phyloP scores from a whole-genome alignment of 2,888 invertebrate genomes.

The Polietes domitor region DNA sequence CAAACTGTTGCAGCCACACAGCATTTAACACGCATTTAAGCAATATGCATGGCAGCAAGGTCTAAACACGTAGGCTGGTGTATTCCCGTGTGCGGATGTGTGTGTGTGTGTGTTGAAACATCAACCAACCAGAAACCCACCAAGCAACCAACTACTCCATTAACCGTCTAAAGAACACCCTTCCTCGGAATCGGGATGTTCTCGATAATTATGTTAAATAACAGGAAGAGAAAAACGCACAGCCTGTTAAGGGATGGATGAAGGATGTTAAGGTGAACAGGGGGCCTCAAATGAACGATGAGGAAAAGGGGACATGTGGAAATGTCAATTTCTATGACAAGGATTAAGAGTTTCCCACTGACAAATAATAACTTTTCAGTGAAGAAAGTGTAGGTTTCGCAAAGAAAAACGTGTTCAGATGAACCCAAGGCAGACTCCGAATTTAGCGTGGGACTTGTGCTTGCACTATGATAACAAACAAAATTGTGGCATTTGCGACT shows the following conservation, averaged over 20 bases:
- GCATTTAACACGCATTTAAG: conserved; percentile 64
- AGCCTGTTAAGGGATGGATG: background rate
- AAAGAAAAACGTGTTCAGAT: too few relatives aligned
- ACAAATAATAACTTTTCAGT: too few relatives aligned
- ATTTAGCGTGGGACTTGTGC: too few relatives aligned
- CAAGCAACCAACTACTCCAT: conserved; percentile 5
- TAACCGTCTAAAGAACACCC: conserved; percentile 14
- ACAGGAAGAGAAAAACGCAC: background rate
- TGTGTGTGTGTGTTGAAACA: background rate
- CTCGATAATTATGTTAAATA: conserved; percentile 28
- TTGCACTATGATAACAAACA: too few relatives aligned
- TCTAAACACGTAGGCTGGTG: background rate
- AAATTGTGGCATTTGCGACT: too few relatives aligned
- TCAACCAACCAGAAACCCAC: background rate
- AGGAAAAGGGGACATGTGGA: too few relatives aligned
- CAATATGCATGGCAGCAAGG: conserved; percentile 1
- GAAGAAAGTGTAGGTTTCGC: too few relatives aligned
- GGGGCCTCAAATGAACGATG: background rate
- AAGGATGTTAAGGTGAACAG: background rate
- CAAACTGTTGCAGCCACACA: conserved; percentile 66
- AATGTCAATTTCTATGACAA: too few relatives aligned
- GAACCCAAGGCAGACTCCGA: too few relatives aligned
- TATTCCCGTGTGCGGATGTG: background rate
- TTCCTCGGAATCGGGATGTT: background rate
- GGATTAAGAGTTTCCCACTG: too few relatives aligned